These are phyloP conservation scores for Alsophila aescularia DNA, from an alignment of 2,888 invertebrate genomes.

Conservation along the genomic window DNA sequence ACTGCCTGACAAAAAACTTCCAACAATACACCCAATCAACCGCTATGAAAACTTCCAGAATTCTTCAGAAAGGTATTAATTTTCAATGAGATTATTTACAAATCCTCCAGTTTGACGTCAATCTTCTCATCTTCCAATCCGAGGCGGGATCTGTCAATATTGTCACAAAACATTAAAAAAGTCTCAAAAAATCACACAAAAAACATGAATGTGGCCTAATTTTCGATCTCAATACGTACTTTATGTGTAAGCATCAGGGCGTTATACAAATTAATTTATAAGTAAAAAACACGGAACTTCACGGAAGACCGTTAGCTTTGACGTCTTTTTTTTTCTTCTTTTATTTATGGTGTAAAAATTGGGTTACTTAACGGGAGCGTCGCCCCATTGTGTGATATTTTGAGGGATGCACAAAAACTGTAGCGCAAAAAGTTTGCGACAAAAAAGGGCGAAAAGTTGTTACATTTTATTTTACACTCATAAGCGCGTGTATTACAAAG, in stretches of 20 bases:
- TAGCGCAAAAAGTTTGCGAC: constrained; percentile 23
- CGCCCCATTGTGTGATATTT: constrained; percentile 63
- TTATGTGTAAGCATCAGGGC: constrained; percentile 80
- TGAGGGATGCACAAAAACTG: constrained; percentile 49
- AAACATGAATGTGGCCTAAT: constrained; percentile 78
- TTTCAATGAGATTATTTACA: constrained; percentile 83
- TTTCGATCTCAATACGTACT: constrained; percentile 79
- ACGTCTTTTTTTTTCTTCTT: constrained; percentile 69
- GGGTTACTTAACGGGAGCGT: constrained; percentile 83
- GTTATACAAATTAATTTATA: constrained; percentile 81
- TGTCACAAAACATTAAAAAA: constrained; percentile 77
- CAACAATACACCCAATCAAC: constrained; percentile 78
- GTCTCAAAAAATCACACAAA: constrained; percentile 47
- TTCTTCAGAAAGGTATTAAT: constrained; percentile 70
- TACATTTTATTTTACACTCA: constrained; percentile 37
- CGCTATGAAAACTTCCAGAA: constrained; percentile 49
- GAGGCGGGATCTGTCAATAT: constrained; percentile 80
- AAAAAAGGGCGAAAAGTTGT: constrained; percentile 47
- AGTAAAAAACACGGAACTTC: constrained; percentile 54
- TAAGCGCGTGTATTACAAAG: constrained; percentile 44
- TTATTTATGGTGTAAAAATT: constrained; percentile 84
- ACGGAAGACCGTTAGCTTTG: constrained; percentile 75
- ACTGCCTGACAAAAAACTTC: constrained; percentile 64
- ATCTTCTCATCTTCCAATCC: constrained; percentile 41
- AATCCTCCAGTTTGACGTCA: constrained; percentile 65